Evolutionary conservation across 2,888 invertebrate genomes (phyloP).

Genomic region (Drosophila anomelani): DNA sequence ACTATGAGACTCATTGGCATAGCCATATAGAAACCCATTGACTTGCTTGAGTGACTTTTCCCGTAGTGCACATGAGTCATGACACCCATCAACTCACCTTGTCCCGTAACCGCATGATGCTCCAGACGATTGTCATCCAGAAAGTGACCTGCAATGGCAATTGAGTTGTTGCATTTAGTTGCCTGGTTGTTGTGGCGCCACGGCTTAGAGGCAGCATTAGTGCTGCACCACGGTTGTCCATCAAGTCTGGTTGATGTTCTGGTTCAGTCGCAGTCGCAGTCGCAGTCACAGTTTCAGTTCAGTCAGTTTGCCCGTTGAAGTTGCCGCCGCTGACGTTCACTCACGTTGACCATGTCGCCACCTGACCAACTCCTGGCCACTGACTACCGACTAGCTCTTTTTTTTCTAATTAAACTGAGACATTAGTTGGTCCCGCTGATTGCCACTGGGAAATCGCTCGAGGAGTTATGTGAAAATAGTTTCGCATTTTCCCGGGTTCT

Average conservation of each 20-base stretch:
- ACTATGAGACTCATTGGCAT: neutral
- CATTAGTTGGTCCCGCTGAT: constrained; percentile 69
- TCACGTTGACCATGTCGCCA: constrained; percentile 65
- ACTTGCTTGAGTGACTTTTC: constrained; percentile 7
- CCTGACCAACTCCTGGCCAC: constrained; percentile 38
- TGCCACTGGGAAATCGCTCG: constrained; percentile 78
- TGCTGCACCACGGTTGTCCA: constrained; percentile 77
- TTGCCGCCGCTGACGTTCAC: constrained; percentile 70
- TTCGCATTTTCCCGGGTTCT: constrained; percentile 62
- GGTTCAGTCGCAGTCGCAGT: constrained; percentile 27
- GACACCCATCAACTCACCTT: constrained; percentile 74
- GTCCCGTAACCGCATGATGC: constrained; percentile 83
- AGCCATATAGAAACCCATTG: neutral
- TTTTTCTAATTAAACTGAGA: constrained; percentile 76
- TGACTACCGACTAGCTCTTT: constrained; percentile 31
- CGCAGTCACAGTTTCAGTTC: constrained; percentile 28
- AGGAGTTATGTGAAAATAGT: constrained; percentile 75
- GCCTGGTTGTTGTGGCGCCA: constrained; percentile 74
- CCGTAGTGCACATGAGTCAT: constrained; percentile 71
- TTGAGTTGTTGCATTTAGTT: constrained; percentile 73
- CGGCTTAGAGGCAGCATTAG: constrained; percentile 56
- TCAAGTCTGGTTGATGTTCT: constrained; percentile 57
- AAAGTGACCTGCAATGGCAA: constrained; percentile 83
- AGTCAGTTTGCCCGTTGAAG: constrained; percentile 40
- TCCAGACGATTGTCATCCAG: constrained; percentile 85